These are phyloP conservation scores for Euura lappo DNA, from an alignment of 1,140 invertebrate genomes.

Conservation along the genomic window DNA sequence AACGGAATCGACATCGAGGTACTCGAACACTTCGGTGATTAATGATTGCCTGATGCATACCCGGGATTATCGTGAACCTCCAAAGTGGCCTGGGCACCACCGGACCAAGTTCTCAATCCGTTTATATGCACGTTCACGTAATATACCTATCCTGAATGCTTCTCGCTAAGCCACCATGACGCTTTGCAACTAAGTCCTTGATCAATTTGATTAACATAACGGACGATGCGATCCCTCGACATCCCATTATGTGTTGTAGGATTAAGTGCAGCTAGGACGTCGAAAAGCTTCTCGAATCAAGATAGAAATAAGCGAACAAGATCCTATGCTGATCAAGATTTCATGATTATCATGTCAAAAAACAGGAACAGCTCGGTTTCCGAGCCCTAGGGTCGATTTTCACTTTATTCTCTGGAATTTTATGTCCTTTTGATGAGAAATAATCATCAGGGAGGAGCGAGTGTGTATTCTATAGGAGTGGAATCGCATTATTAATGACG, in stretches of 20 bases:
- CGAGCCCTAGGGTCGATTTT: too few relatives aligned
- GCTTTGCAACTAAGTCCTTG: slow-evolving; percentile 1
- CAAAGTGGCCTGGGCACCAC: background rate
- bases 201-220: background rate
- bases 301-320: too few relatives aligned
- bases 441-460: too few relatives aligned
- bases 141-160: background rate
- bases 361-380: too few relatives aligned
- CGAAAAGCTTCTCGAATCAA: too few relatives aligned
- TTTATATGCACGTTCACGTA: background rate
- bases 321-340: too few relatives aligned
- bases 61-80: background rate
- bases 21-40: background rate
- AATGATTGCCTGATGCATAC: background rate
- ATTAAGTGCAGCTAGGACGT: background rate
- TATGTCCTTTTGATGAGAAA: too few relatives aligned
- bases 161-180: background rate
- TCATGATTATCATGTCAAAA: too few relatives aligned
- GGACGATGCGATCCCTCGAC: background rate
- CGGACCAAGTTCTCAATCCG: background rate
- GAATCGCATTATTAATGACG: too few relatives aligned
- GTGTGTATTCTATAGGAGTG: too few relatives aligned
- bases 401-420: too few relatives aligned
- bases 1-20: background rate
- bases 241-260: background rate